Base-by-base conservation (phyloP, 2,113 vertebrate species). In the Grus americana region DNA sequence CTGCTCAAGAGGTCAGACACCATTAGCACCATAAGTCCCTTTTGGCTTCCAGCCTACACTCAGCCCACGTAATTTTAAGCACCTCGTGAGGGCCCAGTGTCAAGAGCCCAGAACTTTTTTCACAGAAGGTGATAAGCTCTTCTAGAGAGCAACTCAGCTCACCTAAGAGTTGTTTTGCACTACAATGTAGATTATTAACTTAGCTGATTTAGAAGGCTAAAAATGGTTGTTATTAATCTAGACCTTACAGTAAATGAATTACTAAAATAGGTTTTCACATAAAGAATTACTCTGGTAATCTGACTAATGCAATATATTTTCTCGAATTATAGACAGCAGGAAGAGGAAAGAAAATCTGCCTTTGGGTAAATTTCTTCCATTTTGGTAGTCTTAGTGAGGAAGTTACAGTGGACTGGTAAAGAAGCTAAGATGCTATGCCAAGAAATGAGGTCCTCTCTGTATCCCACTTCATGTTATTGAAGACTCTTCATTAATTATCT, bases 51-150 rank as follows among this genome's bases (percentile, higher is more conserved):
- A 81, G 24, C 11, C 5, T 30, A 40, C 10, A 13, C 10, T 62
- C 17, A 52, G 16, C 5, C 27, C 52, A 29, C 1, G 0, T 26
- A 42, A 24, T 44, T 81, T 38, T 50, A 63, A 75, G 7, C 22
- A 44, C 10, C 81, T 23, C 7, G 58, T 1, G 0, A 63, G 7
- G 13, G 2, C 9, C 24, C 1, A 0, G 15, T 40, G 6, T 36
- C 63, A 90, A 34, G 6, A 90, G 3, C 11, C 30, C 23, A 44
- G 10, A 72, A 19, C 6, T 7, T 58, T 63, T 57, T 63, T 42
- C 40, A 61, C 2, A 1, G 24, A 44, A 58, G 15, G 1, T n/a
- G 44, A 52, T 42, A 65, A 80, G 4, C 23, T 12, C 19, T 68
- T 70, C 44, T 54, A 49, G 34, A 42, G 6, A 63, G 23, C 36